phyloP scores from a whole-genome alignment of 2,113 vertebrate genomes.

The Cyphomyrus discorhynchus region DNA sequence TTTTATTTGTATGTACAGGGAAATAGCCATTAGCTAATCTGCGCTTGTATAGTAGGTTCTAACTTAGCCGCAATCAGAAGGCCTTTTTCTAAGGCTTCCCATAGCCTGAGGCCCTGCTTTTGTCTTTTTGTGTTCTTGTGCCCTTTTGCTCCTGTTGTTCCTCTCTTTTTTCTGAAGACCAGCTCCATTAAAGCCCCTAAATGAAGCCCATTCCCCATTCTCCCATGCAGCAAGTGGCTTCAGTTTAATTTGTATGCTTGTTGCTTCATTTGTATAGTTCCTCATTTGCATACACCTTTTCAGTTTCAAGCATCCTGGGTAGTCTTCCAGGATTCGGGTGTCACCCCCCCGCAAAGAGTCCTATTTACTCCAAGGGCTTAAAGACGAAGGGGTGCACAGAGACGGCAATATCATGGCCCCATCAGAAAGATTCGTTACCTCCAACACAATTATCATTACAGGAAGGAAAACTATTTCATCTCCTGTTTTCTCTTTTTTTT shows the following conservation, averaged over 20 bases:
- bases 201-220: background rate
- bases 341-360: background rate
- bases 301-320: background rate
- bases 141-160: background rate
- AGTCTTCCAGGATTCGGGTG: background rate
- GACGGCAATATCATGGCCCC: background rate
- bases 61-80: background rate
- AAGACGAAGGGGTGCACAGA: background rate
- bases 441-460: conserved; percentile 10
- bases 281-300: background rate
- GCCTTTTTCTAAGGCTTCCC: background rate
- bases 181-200: background rate
- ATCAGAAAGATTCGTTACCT: conserved; percentile 10
- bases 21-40: background rate
- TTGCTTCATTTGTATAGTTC: background rate
- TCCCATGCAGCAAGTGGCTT: background rate
- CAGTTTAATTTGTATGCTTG: background rate
- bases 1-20: background rate
- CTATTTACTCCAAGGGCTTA: background rate
- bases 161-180: background rate
- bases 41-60: background rate
- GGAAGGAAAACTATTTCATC: background rate
- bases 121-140: background rate
- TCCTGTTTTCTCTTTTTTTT: background rate
- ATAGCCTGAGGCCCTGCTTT: background rate